Base-by-base conservation (phyloP, 1,140 invertebrate species). In the Harpegnathos saltator region DNA sequence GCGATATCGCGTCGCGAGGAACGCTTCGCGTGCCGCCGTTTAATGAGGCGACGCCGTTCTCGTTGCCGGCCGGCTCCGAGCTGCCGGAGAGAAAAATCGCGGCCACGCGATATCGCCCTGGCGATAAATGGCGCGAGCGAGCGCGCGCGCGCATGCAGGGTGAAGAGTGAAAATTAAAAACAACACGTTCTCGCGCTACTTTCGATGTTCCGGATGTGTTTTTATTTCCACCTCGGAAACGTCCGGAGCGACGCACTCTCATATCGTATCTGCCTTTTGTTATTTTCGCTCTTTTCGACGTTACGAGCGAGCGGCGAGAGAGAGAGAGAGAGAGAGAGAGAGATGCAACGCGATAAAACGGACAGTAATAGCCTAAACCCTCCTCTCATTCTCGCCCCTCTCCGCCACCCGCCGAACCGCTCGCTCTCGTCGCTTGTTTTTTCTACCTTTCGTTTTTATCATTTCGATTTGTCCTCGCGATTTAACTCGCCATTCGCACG, bases 121-220 rank as follows among this genome's bases (percentile, higher is more conserved):
- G 19, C 22, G 33, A 69, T 69, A 69, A 69, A 78, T 14, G 50
- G 22, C 17, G 52, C 17, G 52, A 0, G 3, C 38, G 38, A 33
- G 29, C 3, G 7, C 38, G 4, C n/a, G n/a, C n/a, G n/a, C n/a
- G n/a, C n/a, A n/a, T n/a, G n/a, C n/a, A n/a, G n/a, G n/a, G n/a
- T n/a, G 50, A 78, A 69, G 68, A 78, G 19, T 12, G 9, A 69
- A 78, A 69, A 78, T 68, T 56, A 56, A 58, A 78, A 69, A 38
- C 14, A 17, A n/a, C 38, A 44, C 11, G 38, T 44, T 44, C 38
- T 0, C 1, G 38, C 38, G 38, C 38, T 4, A 3, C 38, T 9
- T 5, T 44, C 38, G 38, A 44, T 44, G 38, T 44, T 44, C 38
- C 7, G 0, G 3, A 11, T 44, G 38, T 22, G 44, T 66, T 78